These are phyloP conservation scores for Zosterops hypoxanthus DNA, from an alignment of 2,113 vertebrate genomes.

Conservation along the genomic window DNA sequence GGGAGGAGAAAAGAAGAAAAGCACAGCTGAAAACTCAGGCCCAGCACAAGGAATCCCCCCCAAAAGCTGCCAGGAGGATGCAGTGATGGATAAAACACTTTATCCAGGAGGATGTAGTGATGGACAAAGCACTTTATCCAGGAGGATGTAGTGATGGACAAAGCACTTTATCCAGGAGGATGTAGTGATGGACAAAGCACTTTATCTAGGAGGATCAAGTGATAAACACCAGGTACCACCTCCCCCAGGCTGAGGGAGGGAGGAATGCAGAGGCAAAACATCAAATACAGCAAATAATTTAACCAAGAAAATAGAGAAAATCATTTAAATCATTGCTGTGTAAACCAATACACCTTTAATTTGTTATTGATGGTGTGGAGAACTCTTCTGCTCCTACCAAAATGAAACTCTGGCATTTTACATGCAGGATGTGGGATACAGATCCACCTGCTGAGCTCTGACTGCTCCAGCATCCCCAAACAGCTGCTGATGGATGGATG, in stretches of 20 bases:
- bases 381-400: not conserved
- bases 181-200: too few relatives aligned
- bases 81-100: too few relatives aligned
- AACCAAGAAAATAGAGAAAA: not conserved
- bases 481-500: fast-evolving
- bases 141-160: not conserved
- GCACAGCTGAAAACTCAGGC: not conserved
- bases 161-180: not conserved
- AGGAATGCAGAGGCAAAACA: not conserved
- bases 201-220: too few relatives aligned
- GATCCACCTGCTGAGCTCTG: not conserved
- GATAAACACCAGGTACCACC: not conserved
- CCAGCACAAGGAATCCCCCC: not conserved
- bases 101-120: too few relatives aligned
- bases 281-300: not conserved
- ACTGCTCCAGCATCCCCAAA: not conserved
- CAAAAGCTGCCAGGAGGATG: not conserved
- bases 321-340: not conserved
- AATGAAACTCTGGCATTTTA: not conserved
- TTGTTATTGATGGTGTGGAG: not conserved
- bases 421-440: not conserved
- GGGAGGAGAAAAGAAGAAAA: not conserved
- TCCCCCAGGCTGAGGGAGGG: not conserved
- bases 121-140: not conserved
- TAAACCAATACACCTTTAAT: not conserved